These are phyloP conservation scores for Nothobranchius furzeri DNA, from an alignment of 2,113 vertebrate species.

Conservation along the genomic window DNA sequence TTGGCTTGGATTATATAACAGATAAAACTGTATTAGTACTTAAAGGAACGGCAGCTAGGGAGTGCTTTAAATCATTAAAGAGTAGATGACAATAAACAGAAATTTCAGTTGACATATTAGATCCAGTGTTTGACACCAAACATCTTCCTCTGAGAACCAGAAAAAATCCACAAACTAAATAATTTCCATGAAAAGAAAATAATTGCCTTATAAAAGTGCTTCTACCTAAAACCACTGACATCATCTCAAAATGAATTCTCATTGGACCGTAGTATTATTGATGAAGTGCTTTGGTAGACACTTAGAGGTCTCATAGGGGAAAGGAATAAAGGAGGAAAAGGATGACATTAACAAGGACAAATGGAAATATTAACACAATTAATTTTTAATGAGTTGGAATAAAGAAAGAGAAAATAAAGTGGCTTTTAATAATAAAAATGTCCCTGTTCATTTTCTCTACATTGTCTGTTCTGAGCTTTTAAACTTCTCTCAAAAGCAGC, in stretches of 20 bases:
- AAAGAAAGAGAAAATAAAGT: constrained; percentile 33
- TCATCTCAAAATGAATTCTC: neutral
- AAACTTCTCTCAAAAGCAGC: neutral
- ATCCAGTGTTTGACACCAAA: no score
- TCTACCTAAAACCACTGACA: neutral
- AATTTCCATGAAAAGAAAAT: neutral
- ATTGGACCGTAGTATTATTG: neutral
- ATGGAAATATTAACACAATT: constrained; percentile 61
- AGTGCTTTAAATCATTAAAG: no score
- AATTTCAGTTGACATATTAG: neutral
- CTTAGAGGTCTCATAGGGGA: neutral
- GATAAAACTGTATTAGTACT: no score
- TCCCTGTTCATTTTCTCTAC: constrained; percentile 48
- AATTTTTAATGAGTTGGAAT: constrained; percentile 57
- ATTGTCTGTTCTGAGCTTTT: constrained; percentile 23
- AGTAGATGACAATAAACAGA: no score
- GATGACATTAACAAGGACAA: constrained; percentile 49
- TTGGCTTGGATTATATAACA: no score
- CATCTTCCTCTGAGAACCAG: no score
- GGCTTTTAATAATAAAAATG: constrained; percentile 56
- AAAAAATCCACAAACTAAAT: neutral
- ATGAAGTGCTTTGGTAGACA: constrained; percentile 20
- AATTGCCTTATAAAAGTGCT: neutral
- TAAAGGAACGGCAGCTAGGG: no score
- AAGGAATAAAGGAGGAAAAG: constrained; percentile 2